Base-by-base conservation (phyloP, 2,113 vertebrate genomes). In the Takifugu bimaculatus region DNA sequence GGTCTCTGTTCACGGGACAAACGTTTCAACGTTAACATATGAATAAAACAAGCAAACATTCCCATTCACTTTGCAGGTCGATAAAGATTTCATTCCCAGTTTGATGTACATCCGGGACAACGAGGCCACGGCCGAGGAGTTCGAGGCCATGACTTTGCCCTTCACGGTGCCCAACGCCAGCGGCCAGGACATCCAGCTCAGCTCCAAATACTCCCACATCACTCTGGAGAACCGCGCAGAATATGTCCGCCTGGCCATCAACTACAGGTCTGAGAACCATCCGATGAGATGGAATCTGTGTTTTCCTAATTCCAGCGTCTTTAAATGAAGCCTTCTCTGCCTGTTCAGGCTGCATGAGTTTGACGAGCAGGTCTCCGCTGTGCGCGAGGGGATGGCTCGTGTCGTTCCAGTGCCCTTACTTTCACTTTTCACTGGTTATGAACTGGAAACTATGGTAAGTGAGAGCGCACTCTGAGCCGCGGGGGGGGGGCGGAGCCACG, bases 91-190 rank as follows among this genome's bases (percentile, higher is more conserved):
- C 74, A 99, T 99, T 86, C 97, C 97, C 13, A 96, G 97, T 6
- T 90, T 99, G 68, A 99, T 99, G 96, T 99, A 98, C 75, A 99
- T 99, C 83, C 91, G 97, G 42, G 97, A 98, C 88, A 98, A 96
- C 0, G 97, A 99, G 83, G 96, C 96, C 32, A 94, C 95, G 14
- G 92, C 95, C 0, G 95, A 97, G 74, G 97, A 99, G 84, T 98
- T 99, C 54, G 97, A 99, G 84, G 94, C 93, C 63, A 99, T 99
- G 94, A 94, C 94, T 13, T 87, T 99, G 43, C 96, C 97, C 13
- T 99, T 99, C 87, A 97, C 96, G 0, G 96, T 99, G 77, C 97
- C 96, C 52, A 99, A 93, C 25, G 95, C 97, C 60, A 98, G 94
- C 13, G 96, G 97, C 39, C 97, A 99, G 65, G 97, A 98, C 82